Conservation (phyloP, 2,888 invertebrate species). For the Trachelus stipa region DNA sequence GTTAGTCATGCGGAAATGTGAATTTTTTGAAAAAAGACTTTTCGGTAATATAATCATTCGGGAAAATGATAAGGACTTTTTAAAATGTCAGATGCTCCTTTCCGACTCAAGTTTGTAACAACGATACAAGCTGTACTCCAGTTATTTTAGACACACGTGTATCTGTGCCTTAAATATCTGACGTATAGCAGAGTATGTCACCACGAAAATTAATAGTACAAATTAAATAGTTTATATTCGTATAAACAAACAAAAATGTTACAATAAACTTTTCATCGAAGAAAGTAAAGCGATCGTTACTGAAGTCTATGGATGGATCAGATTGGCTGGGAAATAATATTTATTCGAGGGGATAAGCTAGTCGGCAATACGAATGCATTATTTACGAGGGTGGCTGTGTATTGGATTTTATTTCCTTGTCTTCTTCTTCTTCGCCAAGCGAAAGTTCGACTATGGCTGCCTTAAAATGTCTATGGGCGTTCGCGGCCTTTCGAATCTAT, state of each 20-base stretch:
- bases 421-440: not conserved
- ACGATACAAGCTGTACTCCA: not conserved
- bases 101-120: too few species aligned
- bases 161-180: not conserved
- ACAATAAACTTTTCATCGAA: not conserved
- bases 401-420: not conserved
- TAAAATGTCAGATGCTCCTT: not conserved
- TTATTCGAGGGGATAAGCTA: not conserved
- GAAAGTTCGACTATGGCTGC: not conserved
- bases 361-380: not conserved
- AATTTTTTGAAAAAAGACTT: too few species aligned
- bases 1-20: too few species aligned
- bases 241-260: not conserved
- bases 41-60: too few species aligned
- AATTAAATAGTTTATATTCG: not conserved
- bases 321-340: not conserved
- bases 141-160: not conserved
- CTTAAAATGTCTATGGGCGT: conserved; percentile 1
- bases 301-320: not conserved
- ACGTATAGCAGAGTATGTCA: not conserved
- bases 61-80: too few species aligned
- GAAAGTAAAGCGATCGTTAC: not conserved
- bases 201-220: not conserved
- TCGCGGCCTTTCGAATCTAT: conserved; percentile 19
- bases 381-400: not conserved